Percentiles rank a stretch among this genome's conserved stretches.
Conservation (phyloP, 2,113 vertebrate species). For the Sminthopsis crassicaudata region DNA sequence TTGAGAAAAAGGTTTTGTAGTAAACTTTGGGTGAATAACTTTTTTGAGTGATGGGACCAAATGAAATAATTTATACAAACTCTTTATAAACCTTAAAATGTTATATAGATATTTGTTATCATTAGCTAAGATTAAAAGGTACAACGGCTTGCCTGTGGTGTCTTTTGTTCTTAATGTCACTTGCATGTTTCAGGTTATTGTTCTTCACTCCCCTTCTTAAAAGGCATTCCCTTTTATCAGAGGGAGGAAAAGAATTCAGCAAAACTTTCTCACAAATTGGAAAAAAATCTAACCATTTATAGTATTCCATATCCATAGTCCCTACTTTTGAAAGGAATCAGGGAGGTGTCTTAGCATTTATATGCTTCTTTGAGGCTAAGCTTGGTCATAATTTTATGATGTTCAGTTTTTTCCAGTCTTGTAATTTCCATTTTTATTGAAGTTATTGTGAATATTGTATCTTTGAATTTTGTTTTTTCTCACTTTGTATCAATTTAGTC, state of each 20-base stretch:
- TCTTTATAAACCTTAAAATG: background rate
- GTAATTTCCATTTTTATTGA: background rate
- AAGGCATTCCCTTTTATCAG: background rate
- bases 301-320: background rate
- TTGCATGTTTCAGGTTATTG: background rate
- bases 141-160: background rate
- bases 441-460: background rate
- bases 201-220: background rate
- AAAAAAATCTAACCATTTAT: background rate
- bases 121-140: background rate
- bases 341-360: background rate
- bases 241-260: background rate
- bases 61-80: background rate
- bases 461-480: background rate
- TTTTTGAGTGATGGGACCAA: background rate
- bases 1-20: accelerated
- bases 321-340: background rate
- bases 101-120: background rate
- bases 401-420: background rate
- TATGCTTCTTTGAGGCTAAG: background rate
- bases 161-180: background rate
- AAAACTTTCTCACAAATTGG: background rate
- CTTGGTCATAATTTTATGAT: background rate
- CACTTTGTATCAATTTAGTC: background rate
- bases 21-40: background rate